These are phyloP conservation scores for Dasypus novemcinctus DNA, from an alignment of 2,113 vertebrate genomes.

Conservation along the genomic window DNA sequence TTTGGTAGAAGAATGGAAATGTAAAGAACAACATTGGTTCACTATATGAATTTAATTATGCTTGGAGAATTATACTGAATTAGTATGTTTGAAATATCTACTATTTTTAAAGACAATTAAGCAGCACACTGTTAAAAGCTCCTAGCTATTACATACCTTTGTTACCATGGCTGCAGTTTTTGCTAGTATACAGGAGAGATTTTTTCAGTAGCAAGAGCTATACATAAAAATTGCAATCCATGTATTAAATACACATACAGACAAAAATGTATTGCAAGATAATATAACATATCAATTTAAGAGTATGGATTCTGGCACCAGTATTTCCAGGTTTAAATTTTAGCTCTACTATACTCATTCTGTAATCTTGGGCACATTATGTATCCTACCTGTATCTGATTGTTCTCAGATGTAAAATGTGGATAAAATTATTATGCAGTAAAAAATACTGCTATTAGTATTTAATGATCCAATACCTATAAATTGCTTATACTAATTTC, in stretches of 20 bases:
- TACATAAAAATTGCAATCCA: conserved; percentile 17
- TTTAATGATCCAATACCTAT: background rate
- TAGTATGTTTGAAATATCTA: conserved; percentile 4
- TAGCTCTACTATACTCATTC: background rate
- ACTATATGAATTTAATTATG: conserved; percentile 12
- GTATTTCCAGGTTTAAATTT: background rate
- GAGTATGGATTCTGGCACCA: background rate
- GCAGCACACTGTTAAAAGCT: conserved; percentile 5
- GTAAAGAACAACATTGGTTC: background rate
- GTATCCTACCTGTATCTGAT: background rate
- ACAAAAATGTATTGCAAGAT: background rate
- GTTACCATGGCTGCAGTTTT: conserved; percentile 78
- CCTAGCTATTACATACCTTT: conserved; percentile 69
- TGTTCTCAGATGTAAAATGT: background rate
- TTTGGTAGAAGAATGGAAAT: background rate
- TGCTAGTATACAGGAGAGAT: conserved; percentile 58
- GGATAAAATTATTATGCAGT: background rate
- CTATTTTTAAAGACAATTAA: conserved; percentile 54
- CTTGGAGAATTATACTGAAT: background rate
- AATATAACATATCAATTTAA: background rate
- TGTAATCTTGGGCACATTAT: background rate
- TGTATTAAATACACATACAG: background rate
- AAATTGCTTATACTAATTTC: background rate
- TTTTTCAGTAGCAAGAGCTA: conserved; percentile 71
- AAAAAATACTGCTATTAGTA: background rate